A percentile compares a stretch with the other conserved stretches of the same genome.
phyloP scores from a whole-genome alignment of 2,888 invertebrate genomes.

The Ommatoiulus sabulosus region DNA sequence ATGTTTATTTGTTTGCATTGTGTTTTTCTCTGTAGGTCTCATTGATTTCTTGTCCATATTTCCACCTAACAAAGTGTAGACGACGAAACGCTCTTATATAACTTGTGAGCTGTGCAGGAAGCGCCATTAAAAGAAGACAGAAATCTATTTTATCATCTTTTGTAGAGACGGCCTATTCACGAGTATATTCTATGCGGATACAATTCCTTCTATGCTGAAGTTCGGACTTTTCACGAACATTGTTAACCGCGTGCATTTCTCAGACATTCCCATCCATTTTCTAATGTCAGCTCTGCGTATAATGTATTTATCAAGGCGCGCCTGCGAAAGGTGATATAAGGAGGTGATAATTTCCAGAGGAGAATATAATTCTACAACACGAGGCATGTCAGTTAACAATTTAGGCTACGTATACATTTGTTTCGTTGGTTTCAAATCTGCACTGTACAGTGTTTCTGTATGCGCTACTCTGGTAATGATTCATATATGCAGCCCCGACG shows the following conservation, averaged over 20 bases:
- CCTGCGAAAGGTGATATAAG: neutral
- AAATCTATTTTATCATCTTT: constrained; percentile 26
- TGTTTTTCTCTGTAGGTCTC: neutral
- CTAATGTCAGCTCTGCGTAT: neutral
- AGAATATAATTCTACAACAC: neutral
- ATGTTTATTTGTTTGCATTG: neutral
- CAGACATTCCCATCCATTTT: neutral
- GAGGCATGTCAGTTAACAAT: neutral
- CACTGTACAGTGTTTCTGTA: neutral
- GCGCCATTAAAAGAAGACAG: neutral
- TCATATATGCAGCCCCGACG: no score
- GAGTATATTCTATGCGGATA: neutral
- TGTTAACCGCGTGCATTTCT: neutral
- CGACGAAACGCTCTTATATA: neutral
- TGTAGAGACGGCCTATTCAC: neutral
- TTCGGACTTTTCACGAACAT: neutral
- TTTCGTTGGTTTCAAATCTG: neutral
- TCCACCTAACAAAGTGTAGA: neutral
- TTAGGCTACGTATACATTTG: neutral
- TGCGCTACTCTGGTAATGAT: no score
- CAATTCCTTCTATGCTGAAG: neutral
- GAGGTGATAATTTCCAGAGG: constrained; percentile 5
- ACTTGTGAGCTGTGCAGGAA: neutral
- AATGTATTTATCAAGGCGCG: neutral
- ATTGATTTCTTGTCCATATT: constrained; percentile 17